Conservation (phyloP, 2,113 vertebrate genomes). For the Myotis davidii region DNA sequence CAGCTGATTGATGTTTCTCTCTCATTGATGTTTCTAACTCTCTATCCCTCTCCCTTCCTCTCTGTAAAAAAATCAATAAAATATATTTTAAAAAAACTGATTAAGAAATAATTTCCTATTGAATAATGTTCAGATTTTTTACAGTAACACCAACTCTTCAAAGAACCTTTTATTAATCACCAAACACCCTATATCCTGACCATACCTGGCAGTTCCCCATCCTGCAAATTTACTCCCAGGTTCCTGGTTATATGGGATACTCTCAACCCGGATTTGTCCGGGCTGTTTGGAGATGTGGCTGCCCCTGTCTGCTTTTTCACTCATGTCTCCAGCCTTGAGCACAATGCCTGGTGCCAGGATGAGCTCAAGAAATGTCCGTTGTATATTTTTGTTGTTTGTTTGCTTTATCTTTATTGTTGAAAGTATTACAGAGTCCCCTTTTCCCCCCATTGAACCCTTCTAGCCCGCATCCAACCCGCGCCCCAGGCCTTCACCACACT, state of each 20-base stretch:
- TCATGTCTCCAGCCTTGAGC: background rate
- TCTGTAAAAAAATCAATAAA: no score
- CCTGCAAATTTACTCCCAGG: background rate
- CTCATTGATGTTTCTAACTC: no score
- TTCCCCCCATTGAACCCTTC: no score
- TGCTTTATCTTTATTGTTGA: no score
- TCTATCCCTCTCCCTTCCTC: no score
- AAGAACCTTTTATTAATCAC: background rate
- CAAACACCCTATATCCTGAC: background rate
- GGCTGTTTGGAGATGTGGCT: background rate
- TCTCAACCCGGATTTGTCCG: background rate
- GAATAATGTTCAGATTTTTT: background rate
- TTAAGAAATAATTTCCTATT: constrained; percentile 11
- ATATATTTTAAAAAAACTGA: background rate
- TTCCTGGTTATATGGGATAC: background rate
- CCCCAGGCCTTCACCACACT: no score
- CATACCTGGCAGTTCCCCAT: background rate
- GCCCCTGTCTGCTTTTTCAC: background rate
- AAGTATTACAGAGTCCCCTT: no score
- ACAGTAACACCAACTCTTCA: background rate
- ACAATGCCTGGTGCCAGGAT: background rate
- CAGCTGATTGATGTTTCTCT: no score
- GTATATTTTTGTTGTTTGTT: background rate
- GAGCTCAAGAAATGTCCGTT: background rate
- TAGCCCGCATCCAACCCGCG: no score